Evolutionary conservation across 2,797 vertebrate genomes (phyloP), one percentile per base, ranked within the genome.

Genomic region (Pangasius djambal): DNA sequence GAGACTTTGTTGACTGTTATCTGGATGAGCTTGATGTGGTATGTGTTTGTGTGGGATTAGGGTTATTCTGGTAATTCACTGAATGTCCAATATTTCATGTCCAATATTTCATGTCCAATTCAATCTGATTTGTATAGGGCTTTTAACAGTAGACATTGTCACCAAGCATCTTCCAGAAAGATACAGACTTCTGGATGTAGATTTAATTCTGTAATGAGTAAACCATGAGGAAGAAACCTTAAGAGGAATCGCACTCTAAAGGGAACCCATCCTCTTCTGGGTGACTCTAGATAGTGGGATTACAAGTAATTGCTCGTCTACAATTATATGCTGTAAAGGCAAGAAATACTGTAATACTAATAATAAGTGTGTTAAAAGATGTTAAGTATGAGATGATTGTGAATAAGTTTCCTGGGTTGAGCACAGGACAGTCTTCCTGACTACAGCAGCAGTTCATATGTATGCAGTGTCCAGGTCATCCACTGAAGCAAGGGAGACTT

Each of bases 1-100:
- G 93, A 52, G 91, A 95, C 83, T 93, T 95, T 77, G 92, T 93
- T 4, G 94, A 96, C 81, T 92, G 93, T 37, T 96, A 95, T 90
- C 79, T 96, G 75, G 94, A 96, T 15, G 94, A 94, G 74, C 84
- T 91, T 12, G 87, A 94, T 70, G 94, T 92, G 91, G 91, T 92
- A 61, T 44, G 63, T 91, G 34, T 40, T 15, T 34, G 57, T 52
- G 52, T 70, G n/a, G 5, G 12, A 18, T 44, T 48, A 48, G 40
- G 9, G 4, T 75, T 44, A 75, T 75, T 25, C 3, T 74, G 9
- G 37, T 4, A 72, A 22, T 72, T 37, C 1, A 40, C 4, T 72
- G 9, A 72, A 1, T 40, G 8, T 72, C 70, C 20, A 72, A 72
- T 40, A 40, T 72, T 72, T 37, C n/a, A 1, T 40, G 7, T 72